Evolutionary conservation across 2,797 vertebrate species (phyloP).

Genomic region (Centroberyx gerrardi): DNA sequence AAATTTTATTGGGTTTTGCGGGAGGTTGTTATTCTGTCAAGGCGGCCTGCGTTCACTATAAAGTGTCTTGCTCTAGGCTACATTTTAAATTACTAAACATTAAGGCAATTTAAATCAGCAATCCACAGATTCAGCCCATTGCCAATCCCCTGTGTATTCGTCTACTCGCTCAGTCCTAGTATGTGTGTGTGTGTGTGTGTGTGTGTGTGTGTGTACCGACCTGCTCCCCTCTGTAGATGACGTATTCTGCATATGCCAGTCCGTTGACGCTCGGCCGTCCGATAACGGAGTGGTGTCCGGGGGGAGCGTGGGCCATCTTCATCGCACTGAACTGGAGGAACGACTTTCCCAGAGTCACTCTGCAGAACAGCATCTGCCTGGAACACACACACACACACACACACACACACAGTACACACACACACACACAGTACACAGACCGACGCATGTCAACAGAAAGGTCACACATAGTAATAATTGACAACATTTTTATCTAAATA

Average conservation of each 20-base stretch:
- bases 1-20: too few relatives aligned
- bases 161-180: too few relatives aligned
- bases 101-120: too few relatives aligned
- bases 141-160: too few relatives aligned
- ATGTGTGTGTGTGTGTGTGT: background rate
- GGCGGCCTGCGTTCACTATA: too few relatives aligned
- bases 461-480: background rate
- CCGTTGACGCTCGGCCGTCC: slow-evolving; percentile 98
- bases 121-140: too few relatives aligned
- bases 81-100: too few relatives aligned
- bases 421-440: background rate
- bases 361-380: slow-evolving; percentile 99
- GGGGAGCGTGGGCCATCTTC: slow-evolving; percentile 99
- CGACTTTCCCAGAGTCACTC: slow-evolving; percentile 98
- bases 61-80: too few relatives aligned
- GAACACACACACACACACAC: slow-evolving; percentile 29
- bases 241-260: slow-evolving; percentile 96
- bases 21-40: too few relatives aligned
- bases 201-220: slow-evolving; percentile 77
- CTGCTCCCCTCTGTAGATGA: slow-evolving; percentile 99
- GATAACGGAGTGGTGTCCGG: slow-evolving; percentile 98
- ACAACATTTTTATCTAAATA: too few relatives aligned
- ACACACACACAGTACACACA: slow-evolving; percentile 6
- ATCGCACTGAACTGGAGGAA: slow-evolving; percentile 99
- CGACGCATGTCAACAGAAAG: background rate